Base-by-base conservation (phyloP, 2,888 invertebrate genomes). In the Callimorpha dominula region DNA sequence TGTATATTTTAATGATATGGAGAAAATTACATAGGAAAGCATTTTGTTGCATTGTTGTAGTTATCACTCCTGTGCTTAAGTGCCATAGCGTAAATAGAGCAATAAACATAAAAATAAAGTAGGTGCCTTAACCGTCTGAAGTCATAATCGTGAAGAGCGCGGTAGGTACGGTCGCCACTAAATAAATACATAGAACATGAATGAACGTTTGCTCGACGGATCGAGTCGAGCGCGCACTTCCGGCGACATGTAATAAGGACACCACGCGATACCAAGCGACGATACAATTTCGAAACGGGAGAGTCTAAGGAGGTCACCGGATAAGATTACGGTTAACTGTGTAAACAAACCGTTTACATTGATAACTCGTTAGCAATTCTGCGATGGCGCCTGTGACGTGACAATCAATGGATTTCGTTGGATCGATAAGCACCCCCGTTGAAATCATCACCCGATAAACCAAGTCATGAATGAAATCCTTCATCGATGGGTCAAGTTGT, bases 271-370 rank as follows among this genome's bases (percentile, higher is more conserved):
- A 94, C 91, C 91, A 43, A 68, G 68, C 68, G 88, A 86, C 91
- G 92, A 90, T 95, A 94, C 91, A 91, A 94, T 94, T 95, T 95
- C 93, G 93, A 94, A 94, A 95, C 95, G 93, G 95, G 94, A 95
- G 92, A 92, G 91, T 92, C 90, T 94, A 95, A 95, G 93, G 94
- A 94, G 95, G 95, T 93, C 95, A 94, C 92, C 92, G 95, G 95
- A 95, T 95, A 95, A 95, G 95, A 95, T 95, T 95, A 95, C 94
- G 91, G 92, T 91, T 93, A 91, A 94, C 94, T 93, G 94, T 92
- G 94, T 95, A 95, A 95, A 95, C 94, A 95, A 93, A 94, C 94
- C 93, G 94, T 94, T 94, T 93, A 94, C 93, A 92, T 94, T 94
- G 94, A 95, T 95, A 95, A 94, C 92, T 94, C 87, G 91, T 90